Conservation (phyloP, 2,113 vertebrate genomes). For the Dermatemys mawii region DNA sequence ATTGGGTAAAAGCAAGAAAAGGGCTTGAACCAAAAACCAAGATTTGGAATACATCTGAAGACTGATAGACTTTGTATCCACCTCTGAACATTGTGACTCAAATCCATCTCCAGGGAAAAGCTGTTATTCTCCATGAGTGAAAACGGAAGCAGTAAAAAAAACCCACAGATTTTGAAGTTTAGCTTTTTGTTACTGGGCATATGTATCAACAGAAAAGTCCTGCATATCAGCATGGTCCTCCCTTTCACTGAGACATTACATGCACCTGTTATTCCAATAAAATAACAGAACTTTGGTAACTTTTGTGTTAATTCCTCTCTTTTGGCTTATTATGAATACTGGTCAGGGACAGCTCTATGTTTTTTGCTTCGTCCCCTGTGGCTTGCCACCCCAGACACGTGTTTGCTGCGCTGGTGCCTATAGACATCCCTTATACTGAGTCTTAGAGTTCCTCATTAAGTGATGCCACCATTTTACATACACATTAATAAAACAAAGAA, state of each 20-base stretch:
- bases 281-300: not conserved
- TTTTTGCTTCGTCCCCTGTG: too few species aligned
- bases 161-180: not conserved
- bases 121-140: not conserved
- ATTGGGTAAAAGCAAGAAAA: not conserved
- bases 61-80: not conserved
- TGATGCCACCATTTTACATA: not conserved
- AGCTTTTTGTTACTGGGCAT: not conserved
- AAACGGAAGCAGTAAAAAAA: not conserved
- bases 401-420: too few species aligned
- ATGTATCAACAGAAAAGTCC: not conserved
- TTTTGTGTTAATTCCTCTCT: not conserved
- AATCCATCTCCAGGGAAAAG: not conserved
- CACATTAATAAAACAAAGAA: not conserved
- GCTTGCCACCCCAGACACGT: too few species aligned
- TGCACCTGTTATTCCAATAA: not conserved
- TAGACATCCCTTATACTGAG: too few species aligned
- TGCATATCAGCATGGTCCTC: not conserved
- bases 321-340: not conserved
- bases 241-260: not conserved
- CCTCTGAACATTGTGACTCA: not conserved
- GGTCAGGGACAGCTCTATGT: too few species aligned
- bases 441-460: not conserved
- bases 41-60: not conserved
- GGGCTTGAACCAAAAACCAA: not conserved